These are phyloP conservation scores for Drosophila mercatorum DNA, from an alignment of 2,888 invertebrate species.

Conservation along the genomic window DNA sequence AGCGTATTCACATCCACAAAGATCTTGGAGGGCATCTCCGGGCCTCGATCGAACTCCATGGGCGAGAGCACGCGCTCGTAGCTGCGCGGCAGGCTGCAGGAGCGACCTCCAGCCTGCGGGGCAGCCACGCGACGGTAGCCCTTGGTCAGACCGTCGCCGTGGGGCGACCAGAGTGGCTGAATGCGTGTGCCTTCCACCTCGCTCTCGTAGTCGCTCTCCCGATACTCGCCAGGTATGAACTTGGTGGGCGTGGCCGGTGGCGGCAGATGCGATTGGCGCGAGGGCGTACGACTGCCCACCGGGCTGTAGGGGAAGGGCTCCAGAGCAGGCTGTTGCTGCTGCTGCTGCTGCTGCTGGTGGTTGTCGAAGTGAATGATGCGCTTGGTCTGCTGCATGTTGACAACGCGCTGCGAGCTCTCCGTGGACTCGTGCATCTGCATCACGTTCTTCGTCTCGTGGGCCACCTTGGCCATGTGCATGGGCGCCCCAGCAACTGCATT, in stretches of 20 bases:
- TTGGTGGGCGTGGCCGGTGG: conserved; percentile 87
- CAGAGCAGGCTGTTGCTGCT: conserved; percentile 41
- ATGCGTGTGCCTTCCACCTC: conserved; percentile 88
- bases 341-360: conserved; percentile 84
- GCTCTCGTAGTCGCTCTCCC: conserved; percentile 90
- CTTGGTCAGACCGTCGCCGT: conserved; percentile 86
- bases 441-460: conserved; percentile 89
- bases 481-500: conserved; percentile 86
- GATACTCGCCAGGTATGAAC: conserved; percentile 88
- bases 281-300: conserved; percentile 82
- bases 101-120: conserved; percentile 85
- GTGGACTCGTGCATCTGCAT: conserved; percentile 90
- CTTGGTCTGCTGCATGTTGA: conserved; percentile 89
- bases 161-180: conserved; percentile 88
- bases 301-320: conserved; percentile 86
- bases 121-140: conserved; percentile 88
- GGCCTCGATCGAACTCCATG: conserved; percentile 87
- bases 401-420: conserved; percentile 87
- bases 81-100: conserved; percentile 86
- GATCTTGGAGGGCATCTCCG: conserved; percentile 84
- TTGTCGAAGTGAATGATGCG: conserved; percentile 88
- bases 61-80: conserved; percentile 86
- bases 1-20: conserved; percentile 75
- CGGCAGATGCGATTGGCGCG: conserved; percentile 83
- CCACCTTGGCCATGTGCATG: conserved; percentile 87